Evolutionary conservation across 2,888 invertebrate species (phyloP).

Genomic region (Charanyca ferruginea): DNA sequence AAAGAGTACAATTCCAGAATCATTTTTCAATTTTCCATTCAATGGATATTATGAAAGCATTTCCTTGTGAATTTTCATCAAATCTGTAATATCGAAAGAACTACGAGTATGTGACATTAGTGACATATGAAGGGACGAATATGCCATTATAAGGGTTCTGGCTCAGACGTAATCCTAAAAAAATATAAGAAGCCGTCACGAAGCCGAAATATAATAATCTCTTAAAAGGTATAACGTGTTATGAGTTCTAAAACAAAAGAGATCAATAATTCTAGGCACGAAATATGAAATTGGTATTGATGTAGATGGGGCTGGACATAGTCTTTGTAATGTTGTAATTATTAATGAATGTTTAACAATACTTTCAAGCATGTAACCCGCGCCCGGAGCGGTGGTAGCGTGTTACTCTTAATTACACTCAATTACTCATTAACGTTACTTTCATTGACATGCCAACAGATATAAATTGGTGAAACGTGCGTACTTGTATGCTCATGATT

Average conservation of each 20-base stretch:
- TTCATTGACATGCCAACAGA: conserved; percentile 57
- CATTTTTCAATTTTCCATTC: conserved; percentile 24
- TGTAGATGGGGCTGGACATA: conserved; percentile 9
- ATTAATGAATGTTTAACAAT: conserved; percentile 35
- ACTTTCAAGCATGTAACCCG: conserved; percentile 33
- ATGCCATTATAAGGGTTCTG: conserved; percentile 55
- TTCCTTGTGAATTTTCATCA: conserved; percentile 48
- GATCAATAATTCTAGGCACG: conserved; percentile 13
- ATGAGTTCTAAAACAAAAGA: conserved; percentile 34
- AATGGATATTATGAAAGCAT: conserved; percentile 43
- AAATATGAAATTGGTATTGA: conserved; percentile 8
- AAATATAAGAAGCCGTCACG: conserved; percentile 47
- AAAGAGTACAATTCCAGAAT: conserved; percentile 30
- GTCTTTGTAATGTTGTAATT: conserved; percentile 19
- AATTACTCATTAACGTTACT: conserved; percentile 62
- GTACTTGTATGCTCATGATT: conserved; percentile 44
- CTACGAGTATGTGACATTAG: conserved; percentile 41
- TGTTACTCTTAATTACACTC: conserved; percentile 59
- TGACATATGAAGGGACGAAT: conserved; percentile 57
- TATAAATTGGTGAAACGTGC: conserved; percentile 64
- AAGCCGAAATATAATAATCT: conserved; percentile 44
- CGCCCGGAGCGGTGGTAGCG: conserved; percentile 37
- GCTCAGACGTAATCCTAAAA: conserved; percentile 53
- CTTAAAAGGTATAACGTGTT: conserved; percentile 52
- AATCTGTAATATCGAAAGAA: conserved; percentile 42